A percentile compares a stretch with the other conserved stretches of the same genome.
These are phyloP conservation scores for Proterorhinus semilunaris DNA, from an alignment of 2,113 vertebrate species.

Conservation along the genomic window DNA sequence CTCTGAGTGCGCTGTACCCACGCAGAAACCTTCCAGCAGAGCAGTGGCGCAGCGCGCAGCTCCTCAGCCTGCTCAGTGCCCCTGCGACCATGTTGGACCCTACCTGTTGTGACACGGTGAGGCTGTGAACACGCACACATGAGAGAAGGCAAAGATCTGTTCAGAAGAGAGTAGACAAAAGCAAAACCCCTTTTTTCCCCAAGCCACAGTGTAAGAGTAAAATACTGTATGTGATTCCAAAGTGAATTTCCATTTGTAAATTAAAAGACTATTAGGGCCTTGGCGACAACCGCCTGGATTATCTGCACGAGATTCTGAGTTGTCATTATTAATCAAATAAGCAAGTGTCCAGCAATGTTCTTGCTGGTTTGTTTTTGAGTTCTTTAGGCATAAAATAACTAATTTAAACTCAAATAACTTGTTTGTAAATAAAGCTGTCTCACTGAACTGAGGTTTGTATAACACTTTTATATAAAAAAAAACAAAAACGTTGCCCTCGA, in stretches of 20 bases:
- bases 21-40: slow-evolving; percentile 86
- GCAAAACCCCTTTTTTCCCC: no score
- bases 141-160: background rate
- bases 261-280: no score
- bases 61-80: slow-evolving; percentile 84
- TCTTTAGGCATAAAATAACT: no score
- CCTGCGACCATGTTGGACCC: slow-evolving; percentile 84
- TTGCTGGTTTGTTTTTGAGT: no score
- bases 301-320: no score
- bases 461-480: background rate
- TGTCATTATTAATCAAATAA: no score
- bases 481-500: background rate
- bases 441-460: background rate
- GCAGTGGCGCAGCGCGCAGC: slow-evolving; percentile 87
- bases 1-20: slow-evolving; percentile 81
- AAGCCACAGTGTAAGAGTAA: no score
- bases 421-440: background rate
- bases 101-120: slow-evolving; percentile 83
- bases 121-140: slow-evolving; percentile 28
- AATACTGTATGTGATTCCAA: no score
- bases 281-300: no score
- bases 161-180: background rate
- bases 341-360: no score
- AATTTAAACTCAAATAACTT: no score
- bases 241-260: no score